These are phyloP conservation scores for Ciona savignyi DNA, from an alignment of 23 tunicate genomes.

Conservation along the genomic window DNA sequence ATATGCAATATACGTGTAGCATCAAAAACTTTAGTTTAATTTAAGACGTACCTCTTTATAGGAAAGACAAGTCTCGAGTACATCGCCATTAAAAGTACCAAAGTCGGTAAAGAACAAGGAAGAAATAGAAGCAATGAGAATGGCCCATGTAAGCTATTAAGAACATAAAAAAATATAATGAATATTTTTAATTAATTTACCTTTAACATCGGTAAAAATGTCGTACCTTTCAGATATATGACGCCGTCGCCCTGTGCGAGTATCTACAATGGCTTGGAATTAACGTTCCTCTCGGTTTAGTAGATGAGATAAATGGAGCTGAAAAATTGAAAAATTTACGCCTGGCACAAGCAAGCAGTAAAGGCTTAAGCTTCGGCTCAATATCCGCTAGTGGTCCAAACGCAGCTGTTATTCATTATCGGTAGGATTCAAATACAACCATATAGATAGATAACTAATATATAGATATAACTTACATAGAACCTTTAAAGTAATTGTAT, in stretches of 20 bases:
- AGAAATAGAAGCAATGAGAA: conserved; percentile 67
- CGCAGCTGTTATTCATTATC: conserved; percentile 88
- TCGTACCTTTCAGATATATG: conserved; percentile 45
- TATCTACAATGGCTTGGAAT: conserved; percentile 70
- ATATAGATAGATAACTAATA: no score
- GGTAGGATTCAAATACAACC: conserved; percentile 13
- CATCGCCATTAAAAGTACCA: conserved; percentile 53
- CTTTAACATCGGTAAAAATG: background rate
- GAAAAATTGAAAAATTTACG: conserved; percentile 52
- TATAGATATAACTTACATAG: no score
- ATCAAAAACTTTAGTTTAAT: no score
- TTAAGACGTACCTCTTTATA: no score
- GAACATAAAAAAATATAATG: background rate
- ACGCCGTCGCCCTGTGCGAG: conserved; percentile 82
- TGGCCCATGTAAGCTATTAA: conserved; percentile 68
- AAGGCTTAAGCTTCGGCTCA: conserved; percentile 83
- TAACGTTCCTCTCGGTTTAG: conserved; percentile 49
- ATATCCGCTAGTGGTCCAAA: conserved; percentile 95
- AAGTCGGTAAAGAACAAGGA: conserved; percentile 57
- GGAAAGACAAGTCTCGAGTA: conserved; percentile 43
- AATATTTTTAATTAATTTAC: no score
- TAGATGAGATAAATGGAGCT: conserved; percentile 69
- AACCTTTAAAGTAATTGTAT: no score
- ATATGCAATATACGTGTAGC: background rate
- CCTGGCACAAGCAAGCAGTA: conserved; percentile 47